Base-by-base conservation (phyloP, 2,797 vertebrate species). In the Falco concolor region DNA sequence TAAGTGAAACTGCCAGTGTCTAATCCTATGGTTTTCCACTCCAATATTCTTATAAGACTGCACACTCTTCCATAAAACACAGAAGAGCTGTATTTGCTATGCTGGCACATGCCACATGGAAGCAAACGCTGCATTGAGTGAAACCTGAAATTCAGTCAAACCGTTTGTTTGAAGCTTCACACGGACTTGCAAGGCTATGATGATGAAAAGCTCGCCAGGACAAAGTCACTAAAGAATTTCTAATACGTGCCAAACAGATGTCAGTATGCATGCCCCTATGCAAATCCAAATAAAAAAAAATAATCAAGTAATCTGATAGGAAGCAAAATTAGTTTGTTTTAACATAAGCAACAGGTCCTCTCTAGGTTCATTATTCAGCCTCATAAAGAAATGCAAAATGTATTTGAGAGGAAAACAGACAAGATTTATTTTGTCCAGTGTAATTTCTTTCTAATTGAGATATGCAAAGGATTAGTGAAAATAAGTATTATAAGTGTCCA, bases 281-380 rank as follows among this genome's bases (percentile, higher is more conserved):
- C n/a, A 87, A 92, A 93, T 56, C 47, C 38, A 86, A 70, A 88
- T 84, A 24, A 90, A 89, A 93, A n/a, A 78, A 78, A 44, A 44
- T 44, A 44, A 64, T 65, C 75, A 85, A 78, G 36, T 65, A 83
- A 85, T 78, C 36, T 38, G 42, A 96, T n/a, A 78, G 61, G 86
- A 92, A 92, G 77, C 67, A 91, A 96, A 91, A 90, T 87, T 25
- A 87, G 67, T 90, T 93, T 87, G 61, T 83, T 93, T 94, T 59
- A 95, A 73, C 64, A 67, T 36, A 91, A 95, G 90, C 65, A 96
- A 96, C 82, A 97, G 94, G 44, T 77, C 3, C 2, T 79, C 90
- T 91, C 83, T 52, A 79, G 63, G 36, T 67, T 95, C 54, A 74
- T 87, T 91, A 94, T 89, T 95, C 56, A 77, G 70, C 25, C 60